Conservation (phyloP, 2,888 invertebrate species). For the Eledone cirrhosa region DNA sequence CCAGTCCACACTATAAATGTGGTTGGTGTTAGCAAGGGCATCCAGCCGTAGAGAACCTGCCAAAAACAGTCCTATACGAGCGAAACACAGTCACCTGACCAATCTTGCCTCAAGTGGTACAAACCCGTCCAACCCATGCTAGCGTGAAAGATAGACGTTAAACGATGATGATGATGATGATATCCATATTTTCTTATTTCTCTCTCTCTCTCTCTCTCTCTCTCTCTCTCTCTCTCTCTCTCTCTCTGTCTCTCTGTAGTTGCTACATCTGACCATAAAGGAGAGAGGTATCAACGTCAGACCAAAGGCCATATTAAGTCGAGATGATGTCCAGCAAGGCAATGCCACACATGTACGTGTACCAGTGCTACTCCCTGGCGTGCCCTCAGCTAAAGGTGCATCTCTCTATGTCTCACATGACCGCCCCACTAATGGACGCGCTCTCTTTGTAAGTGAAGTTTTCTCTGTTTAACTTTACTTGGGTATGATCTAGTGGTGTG, state of each 20-base stretch:
- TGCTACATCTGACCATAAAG: neutral
- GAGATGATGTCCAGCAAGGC: constrained; percentile 9
- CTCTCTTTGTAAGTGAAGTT: constrained; percentile 23
- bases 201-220: constrained; percentile 9
- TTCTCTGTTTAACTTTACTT: no score
- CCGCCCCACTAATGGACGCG: neutral
- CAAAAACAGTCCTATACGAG: no score
- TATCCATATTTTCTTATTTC: no score
- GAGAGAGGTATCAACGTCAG: neutral
- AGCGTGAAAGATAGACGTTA: no score
- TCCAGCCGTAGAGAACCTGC: no score
- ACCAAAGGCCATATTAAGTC: constrained; percentile 8
- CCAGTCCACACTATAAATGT: no score
- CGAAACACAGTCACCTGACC: no score
- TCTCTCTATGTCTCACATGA: neutral
- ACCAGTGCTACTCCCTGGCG: constrained; percentile 7
- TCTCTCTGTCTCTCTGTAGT: neutral
- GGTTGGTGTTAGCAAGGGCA: no score
- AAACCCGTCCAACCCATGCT: no score
- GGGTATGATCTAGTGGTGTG: no score
- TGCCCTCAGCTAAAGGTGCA: constrained; percentile 17
- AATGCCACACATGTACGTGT: constrained; percentile 20
- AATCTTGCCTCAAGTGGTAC: no score
- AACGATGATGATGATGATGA: no score
- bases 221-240: neutral